Conservation (phyloP, 2,797 vertebrate species). For the Amblyopsis hoosieri region DNA sequence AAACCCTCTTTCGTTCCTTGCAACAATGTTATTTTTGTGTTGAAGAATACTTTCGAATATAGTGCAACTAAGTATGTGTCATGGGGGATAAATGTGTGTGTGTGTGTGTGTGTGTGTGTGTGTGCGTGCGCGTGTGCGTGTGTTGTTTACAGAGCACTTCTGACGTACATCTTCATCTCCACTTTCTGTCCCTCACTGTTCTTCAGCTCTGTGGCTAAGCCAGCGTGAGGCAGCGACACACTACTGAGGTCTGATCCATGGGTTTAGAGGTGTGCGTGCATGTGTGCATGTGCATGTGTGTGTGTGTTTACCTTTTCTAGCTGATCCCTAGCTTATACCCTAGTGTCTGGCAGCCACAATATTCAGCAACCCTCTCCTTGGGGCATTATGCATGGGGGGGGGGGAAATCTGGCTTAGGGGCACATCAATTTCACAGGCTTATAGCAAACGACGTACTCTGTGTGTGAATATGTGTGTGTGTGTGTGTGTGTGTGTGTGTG, state of each 20-base stretch:
- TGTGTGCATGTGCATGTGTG: slow-evolving; percentile 18
- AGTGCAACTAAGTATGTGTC: not conserved
- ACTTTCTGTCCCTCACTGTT: slow-evolving; percentile 67
- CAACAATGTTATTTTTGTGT: not conserved
- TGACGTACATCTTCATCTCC: slow-evolving; percentile 67
- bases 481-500: slow-evolving; percentile 2
- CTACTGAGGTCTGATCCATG: slow-evolving; percentile 64
- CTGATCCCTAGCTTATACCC: slow-evolving; percentile 66
- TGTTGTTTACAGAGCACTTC: slow-evolving; percentile 68
- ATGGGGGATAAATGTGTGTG: slow-evolving; percentile 4
- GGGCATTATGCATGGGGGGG: slow-evolving; percentile 67
- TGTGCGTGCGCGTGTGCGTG: slow-evolving; percentile 34
- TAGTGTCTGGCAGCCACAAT: slow-evolving; percentile 57
- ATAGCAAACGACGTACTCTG: too few relatives aligned
- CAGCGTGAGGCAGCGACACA: slow-evolving; percentile 67
- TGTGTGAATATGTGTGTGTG: not conserved
- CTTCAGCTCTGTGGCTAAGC: slow-evolving; percentile 67
- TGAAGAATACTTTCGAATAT: not conserved
- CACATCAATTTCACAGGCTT: slow-evolving; percentile 72
- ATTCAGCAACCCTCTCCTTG: slow-evolving; percentile 58
- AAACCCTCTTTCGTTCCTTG: too few relatives aligned
- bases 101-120: slow-evolving; percentile 22
- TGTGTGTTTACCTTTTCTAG: slow-evolving; percentile 20
- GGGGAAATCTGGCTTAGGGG: slow-evolving; percentile 63
- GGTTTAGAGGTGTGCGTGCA: slow-evolving; percentile 66